Evolutionary conservation across 2,113 vertebrate genomes (phyloP), one percentile per base, ranked within the genome.

Genomic region (Madoqua kirkii): DNA sequence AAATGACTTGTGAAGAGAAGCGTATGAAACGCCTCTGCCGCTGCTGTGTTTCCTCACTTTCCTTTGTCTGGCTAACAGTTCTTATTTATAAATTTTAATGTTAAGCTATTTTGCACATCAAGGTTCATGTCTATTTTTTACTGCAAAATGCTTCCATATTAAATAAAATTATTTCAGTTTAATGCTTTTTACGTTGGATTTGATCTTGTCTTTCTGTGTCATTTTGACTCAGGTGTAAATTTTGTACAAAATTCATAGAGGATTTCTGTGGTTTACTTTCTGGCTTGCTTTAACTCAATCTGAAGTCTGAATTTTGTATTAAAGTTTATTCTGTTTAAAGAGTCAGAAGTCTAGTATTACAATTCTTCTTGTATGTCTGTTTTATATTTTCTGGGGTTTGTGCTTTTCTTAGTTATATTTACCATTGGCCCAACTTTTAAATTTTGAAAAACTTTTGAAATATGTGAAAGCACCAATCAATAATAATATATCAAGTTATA

Each of bases 81-180:
- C 54, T 87, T 27, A 76, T 93, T 95, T 87, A 59, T 59, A 31
- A 93, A 76, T 88, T 95, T 91, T 76, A 93, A 87, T 94, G 45
- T 76, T 78, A 64, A 33, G 15, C 33, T 92, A 76, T 96, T 86
- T 79, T 40, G 50, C 60, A 78, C 8, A 81, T 67, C n/a, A 82
- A 83, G 60, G 82, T 45, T 57, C 48, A 40, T 43, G 8, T 85
- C 48, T 83, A 14, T 83, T 88, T 67, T 90, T 93, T 86, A 81
- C 81, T 64, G 40, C 62, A 27, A 21, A 85, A 57, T 82, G 21
- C 71, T 95, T 86, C 36, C 36, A 76, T 82, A 36, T 62, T 82
- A 89, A 94, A 87, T 89, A 43, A 74, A 88, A 95, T 71, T 31
- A 55, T 31, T 50, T 93, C 87, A 55, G 33, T 83, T 74, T 59